Percentiles rank a stretch among this genome's conserved stretches.
Conservation (phyloP, 2,113 vertebrate species). For the Trachemys scripta region DNA sequence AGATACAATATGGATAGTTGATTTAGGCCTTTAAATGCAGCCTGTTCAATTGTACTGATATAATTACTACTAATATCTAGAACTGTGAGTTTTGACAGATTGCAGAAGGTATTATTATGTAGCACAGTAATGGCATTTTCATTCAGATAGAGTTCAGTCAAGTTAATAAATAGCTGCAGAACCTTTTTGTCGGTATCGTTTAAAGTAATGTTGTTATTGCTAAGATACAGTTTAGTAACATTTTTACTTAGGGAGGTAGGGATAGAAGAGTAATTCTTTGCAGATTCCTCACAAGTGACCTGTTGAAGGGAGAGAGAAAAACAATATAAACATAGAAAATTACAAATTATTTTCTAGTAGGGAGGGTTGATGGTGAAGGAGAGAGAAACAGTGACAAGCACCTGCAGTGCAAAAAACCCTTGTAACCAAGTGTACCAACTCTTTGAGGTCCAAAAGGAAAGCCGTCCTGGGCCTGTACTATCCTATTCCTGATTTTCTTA, state of each 20-base stretch:
- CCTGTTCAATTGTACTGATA: conserved; percentile 78
- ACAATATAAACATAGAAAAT: neutral
- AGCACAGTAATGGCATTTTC: conserved; percentile 78
- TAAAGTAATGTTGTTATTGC: conserved; percentile 78
- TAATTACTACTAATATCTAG: conserved; percentile 84
- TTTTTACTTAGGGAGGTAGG: conserved; percentile 55
- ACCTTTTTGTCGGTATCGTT: conserved; percentile 57
- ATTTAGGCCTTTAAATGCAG: conserved; percentile 79
- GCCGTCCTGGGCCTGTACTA: neutral
- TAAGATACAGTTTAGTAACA: conserved; percentile 77
- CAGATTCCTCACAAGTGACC: conserved; percentile 65
- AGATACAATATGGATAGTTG: conserved; percentile 82
- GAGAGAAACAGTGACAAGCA: neutral
- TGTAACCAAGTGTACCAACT: neutral
- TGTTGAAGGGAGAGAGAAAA: conserved; percentile 71
- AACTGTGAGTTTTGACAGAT: conserved; percentile 75
- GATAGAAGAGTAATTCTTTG: conserved; percentile 73
- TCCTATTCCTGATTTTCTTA: neutral
- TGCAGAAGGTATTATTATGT: conserved; percentile 77
- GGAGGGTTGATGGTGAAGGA: rapidly evolving
- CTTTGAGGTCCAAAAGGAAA: neutral
- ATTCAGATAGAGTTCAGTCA: conserved; percentile 82
- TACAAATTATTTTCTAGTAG: neutral
- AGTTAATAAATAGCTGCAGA: conserved; percentile 76
- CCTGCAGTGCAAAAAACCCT: neutral